phyloP scores from a whole-genome alignment of 23 tunicate species.

The Corella eumyota region DNA sequence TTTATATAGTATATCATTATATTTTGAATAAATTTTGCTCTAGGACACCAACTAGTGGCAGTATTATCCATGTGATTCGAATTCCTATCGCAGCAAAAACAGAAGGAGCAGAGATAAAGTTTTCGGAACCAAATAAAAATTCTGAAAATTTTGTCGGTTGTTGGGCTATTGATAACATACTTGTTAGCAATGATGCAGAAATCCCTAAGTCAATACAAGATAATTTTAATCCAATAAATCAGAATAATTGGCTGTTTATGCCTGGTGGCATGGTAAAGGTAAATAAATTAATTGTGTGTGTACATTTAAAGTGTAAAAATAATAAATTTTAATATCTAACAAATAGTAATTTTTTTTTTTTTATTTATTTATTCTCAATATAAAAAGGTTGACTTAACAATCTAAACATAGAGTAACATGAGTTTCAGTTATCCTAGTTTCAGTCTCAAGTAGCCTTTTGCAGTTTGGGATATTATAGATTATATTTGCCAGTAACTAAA shows the following conservation, averaged over 20 bases:
- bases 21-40: no score
- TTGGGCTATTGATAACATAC: slow-evolving; percentile 56
- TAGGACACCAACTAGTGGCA: not conserved
- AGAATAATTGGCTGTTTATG: slow-evolving; percentile 42
- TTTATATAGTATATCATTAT: no score
- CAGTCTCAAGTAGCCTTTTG: no score
- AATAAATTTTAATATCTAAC: no score
- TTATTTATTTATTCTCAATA: no score
- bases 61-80: slow-evolving; percentile 11
- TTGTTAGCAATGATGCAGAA: slow-evolving; percentile 9
- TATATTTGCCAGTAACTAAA: no score
- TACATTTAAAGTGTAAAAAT: not conserved
- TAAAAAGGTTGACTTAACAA: not conserved
- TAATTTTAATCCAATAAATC: slow-evolving; percentile 31
- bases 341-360: no score
- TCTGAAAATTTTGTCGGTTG: no score
- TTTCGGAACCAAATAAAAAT: slow-evolving; percentile 48
- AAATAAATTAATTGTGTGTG: not conserved
- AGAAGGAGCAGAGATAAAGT: slow-evolving; percentile 19
- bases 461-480: no score
- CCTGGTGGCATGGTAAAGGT: slow-evolving; percentile 41
- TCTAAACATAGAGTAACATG: no score
- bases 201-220: slow-evolving; percentile 31
- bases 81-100: slow-evolving; percentile 36
- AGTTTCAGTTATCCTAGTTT: no score